These are phyloP conservation scores for Thera obeliscata DNA, from an alignment of 2,888 invertebrate species.

Conservation along the genomic window DNA sequence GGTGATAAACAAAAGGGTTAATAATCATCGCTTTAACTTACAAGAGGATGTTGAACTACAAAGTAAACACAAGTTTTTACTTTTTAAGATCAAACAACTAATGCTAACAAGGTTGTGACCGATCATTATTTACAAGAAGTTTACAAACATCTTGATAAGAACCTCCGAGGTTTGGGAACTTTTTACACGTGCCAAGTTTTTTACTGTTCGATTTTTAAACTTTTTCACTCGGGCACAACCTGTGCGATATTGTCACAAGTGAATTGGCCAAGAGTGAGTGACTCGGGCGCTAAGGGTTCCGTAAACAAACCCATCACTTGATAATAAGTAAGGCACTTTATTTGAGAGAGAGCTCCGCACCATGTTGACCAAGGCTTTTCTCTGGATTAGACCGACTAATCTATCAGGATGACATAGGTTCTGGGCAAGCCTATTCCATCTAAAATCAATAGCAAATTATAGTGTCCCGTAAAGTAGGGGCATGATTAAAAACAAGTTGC, in stretches of 20 bases:
- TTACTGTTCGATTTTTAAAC: slow-evolving; percentile 1
- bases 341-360: too few species aligned
- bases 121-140: slow-evolving; percentile 77
- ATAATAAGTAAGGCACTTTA: too few species aligned
- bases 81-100: slow-evolving; percentile 41
- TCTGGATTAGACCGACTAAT: too few species aligned
- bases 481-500: too few species aligned
- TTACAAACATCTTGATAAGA: slow-evolving; percentile 74
- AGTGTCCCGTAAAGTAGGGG: too few species aligned
- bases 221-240: slow-evolving; percentile 16
- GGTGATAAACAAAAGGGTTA: slow-evolving; percentile 6
- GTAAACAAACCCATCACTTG: too few species aligned
- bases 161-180: slow-evolving; percentile 56
- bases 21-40: slow-evolving; percentile 1
- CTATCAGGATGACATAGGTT: too few species aligned
- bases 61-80: slow-evolving; percentile 27
- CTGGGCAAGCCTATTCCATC: too few species aligned
- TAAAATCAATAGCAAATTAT: too few species aligned
- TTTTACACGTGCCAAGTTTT: slow-evolving; percentile 65
- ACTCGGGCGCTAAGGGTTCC: background rate
- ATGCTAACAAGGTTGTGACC: slow-evolving; percentile 65
- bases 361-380: too few species aligned
- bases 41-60: slow-evolving; percentile 10
- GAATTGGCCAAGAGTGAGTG: background rate
- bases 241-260: background rate